Percentiles rank a stretch among this genome's conserved stretches.
These are phyloP conservation scores for Choloepus didactylus DNA, from an alignment of 2,797 vertebrate species.

Conservation along the genomic window DNA sequence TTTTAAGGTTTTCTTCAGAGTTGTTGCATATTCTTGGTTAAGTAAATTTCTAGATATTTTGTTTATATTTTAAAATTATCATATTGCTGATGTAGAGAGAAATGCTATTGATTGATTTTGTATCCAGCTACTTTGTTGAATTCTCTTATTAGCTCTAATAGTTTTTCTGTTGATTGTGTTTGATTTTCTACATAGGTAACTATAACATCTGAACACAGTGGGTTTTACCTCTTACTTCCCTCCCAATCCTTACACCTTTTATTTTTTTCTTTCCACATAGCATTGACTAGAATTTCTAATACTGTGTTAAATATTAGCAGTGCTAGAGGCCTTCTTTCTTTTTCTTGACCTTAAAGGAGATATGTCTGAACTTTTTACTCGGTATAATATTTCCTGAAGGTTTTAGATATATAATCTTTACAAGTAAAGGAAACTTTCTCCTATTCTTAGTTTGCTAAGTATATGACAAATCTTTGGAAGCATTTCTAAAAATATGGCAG, in stretches of 20 bases:
- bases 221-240: background rate
- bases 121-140: background rate
- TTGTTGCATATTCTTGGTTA: background rate
- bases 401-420: background rate
- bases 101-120: background rate
- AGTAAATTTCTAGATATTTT: background rate
- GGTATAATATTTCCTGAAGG: background rate
- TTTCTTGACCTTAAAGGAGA: background rate
- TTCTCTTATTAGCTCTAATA: background rate
- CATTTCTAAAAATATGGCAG: conserved; percentile 29
- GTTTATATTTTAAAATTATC: background rate
- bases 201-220: background rate
- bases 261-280: background rate
- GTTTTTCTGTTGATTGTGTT: background rate
- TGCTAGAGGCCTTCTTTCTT: background rate
- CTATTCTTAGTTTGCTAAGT: background rate
- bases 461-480: background rate
- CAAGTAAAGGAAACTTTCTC: background rate
- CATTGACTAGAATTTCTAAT: background rate
- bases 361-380: background rate
- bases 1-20: background rate
- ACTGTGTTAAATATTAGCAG: background rate
- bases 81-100: background rate
- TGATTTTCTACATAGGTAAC: background rate
- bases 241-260: background rate